These are phyloP conservation scores for Drosophila limbata DNA, from an alignment of 2,888 invertebrate species.

Conservation along the genomic window DNA sequence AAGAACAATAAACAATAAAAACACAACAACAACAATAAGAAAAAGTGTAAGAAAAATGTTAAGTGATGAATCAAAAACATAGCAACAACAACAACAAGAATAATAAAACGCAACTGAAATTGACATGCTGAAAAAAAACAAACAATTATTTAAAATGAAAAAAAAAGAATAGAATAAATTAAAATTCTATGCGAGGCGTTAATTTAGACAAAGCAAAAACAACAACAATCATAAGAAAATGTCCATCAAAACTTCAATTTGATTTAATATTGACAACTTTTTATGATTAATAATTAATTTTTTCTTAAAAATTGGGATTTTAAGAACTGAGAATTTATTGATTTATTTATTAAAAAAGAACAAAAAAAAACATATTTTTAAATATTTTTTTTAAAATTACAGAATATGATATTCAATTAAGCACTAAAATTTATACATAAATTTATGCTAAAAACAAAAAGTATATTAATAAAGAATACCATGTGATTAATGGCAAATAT, in stretches of 20 bases:
- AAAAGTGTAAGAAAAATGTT: slow-evolving; percentile 36
- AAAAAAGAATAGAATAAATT: neutral
- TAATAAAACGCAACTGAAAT: slow-evolving; percentile 22
- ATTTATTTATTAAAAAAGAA: neutral
- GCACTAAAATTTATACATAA: too few species aligned
- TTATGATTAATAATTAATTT: neutral
- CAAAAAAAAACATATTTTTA: neutral
- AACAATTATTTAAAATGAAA: slow-evolving; percentile 5
- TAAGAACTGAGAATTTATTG: neutral
- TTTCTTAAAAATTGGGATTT: neutral
- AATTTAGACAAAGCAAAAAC: slow-evolving; percentile 5
- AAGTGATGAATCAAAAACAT: slow-evolving; percentile 51
- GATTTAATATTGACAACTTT: slow-evolving; percentile 22
- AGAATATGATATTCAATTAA: too few species aligned
- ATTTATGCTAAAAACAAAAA: too few species aligned
- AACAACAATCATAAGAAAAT: slow-evolving; percentile 8
- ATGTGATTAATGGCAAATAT: too few species aligned
- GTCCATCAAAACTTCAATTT: slow-evolving; percentile 15
- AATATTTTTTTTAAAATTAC: neutral
- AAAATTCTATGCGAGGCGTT: slow-evolving; percentile 19
- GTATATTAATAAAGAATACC: too few species aligned
- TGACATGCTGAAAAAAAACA: slow-evolving; percentile 28
- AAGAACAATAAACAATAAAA: slow-evolving; percentile 57
- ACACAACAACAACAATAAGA: slow-evolving; percentile 8
- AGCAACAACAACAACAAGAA: slow-evolving; percentile 10